Base-by-base conservation (phyloP, 2,113 vertebrate genomes). In the Eulemur macaco region DNA sequence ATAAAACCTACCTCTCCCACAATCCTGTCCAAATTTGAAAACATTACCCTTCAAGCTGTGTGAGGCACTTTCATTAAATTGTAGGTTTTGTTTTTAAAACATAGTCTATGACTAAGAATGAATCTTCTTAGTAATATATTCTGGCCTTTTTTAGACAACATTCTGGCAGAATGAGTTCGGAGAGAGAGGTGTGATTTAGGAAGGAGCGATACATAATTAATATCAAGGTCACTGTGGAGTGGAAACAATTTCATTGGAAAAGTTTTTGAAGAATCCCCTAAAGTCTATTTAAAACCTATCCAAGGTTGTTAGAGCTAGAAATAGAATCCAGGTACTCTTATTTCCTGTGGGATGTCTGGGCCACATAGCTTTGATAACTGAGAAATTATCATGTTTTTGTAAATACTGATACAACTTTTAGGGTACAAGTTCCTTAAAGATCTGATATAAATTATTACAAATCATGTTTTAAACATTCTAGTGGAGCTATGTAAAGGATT, bases 361-460 rank as follows among this genome's bases (percentile, higher is more conserved):
- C 73, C 29, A 66, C 29, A 60, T 85, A 74, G 86, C 56, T 63
- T 91, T 83, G 37, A 76, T 94, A 64, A 13, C 29, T 50, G 18
- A 95, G 54, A 89, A 95, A 84, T 87, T 86, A 77, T 71, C 47
- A 56, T 96, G 42, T 64, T 95, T 95, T 90, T 80, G 7, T 71
- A 94, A 96, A 52, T 78, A 87, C 34, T 68, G 58, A 56, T 88
- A 74, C 1, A 52, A 12, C 21, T 96, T 82, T 83, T 84, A 86
- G 73, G 56, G 50, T 82, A 68, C 15, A n/a, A 18, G 3, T 95
- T 95, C 52, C 83, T 95, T 91, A 78, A 89, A 87, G 14, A 80
- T 73, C n/a, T 95, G 17, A 17, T 93, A 25, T 82, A 93, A 93
- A 81, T 92, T 93, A 92, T 95, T 96, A 71, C 8, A 95, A 96